Evolutionary conservation across 2,888 invertebrate genomes (phyloP), one percentile per base, ranked within the genome.

Genomic region (Phyto melanocephala): DNA sequence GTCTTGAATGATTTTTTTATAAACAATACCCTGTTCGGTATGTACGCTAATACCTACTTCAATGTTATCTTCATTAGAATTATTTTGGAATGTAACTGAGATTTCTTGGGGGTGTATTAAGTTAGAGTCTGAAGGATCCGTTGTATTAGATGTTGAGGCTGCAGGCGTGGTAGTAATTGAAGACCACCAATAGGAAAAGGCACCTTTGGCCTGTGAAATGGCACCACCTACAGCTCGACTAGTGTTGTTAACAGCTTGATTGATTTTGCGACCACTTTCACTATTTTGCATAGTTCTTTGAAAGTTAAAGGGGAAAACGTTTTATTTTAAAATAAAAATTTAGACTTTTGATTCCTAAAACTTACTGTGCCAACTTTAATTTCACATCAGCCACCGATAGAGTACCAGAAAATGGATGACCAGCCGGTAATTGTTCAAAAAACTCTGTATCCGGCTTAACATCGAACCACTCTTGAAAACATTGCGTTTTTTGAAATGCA

Each of bases 401-500:
- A 86, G 98, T 97, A 0, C 99, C 99, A 65, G 97, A 96, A 92
- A 97, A 98, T 0, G 98, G 98, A 92, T 99, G 99, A 13, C 97
- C 95, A 3, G 96, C 94, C 78, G 93, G 93, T n/a, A 95, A 92
- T 85, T 93, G 93, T 80, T 95, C 92, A 85, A 97, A 94, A 37
- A 94, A 93, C 75, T 94, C 93, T 63, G 94, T 92, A 13, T 94
- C 93, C 0, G 93, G 93, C 85, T 93, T 93, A n/a, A 92, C 92
- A 50, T 91, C 90, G 86, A 81, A 94, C 98, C 99, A 99, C 84
- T 95, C 93, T 88, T 95, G 95, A 90, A 96, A 99, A 87, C 97
- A 98, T 86, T 96, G 95, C 0, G 98, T 98, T 45, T 94, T 93
- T 89, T 96, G 96, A 94, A 97, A 98, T 6, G 96, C 95, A 13